phyloP scores from a whole-genome alignment of 2,888 invertebrate species.

The Nomada fabriciana region DNA sequence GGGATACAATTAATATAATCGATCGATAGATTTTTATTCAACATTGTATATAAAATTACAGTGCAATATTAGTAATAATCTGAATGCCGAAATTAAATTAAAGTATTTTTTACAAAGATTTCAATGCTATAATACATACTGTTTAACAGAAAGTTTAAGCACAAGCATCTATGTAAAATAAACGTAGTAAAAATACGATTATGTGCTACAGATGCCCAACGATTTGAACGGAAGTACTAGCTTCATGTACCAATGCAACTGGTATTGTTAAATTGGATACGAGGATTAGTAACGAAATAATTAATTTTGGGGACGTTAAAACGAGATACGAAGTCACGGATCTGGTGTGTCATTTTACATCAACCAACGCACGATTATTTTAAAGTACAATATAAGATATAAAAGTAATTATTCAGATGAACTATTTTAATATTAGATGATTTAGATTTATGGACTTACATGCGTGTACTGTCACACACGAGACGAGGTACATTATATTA shows the following conservation, averaged over 20 bases:
- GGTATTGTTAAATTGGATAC: conserved; percentile 52
- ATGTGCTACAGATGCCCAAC: conserved; percentile 53
- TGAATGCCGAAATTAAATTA: neutral
- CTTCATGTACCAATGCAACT: conserved; percentile 47
- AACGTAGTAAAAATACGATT: conserved; percentile 53
- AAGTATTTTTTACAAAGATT: conserved; percentile 22
- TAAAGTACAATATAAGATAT: conserved; percentile 67
- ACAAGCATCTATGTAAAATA: conserved; percentile 1
- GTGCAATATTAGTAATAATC: neutral
- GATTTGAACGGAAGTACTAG: conserved; percentile 59
- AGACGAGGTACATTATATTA: conserved; percentile 7
- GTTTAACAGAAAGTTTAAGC: conserved; percentile 13
- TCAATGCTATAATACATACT: neutral
- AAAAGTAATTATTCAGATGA: conserved; percentile 68
- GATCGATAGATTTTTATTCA: conserved; percentile 1
- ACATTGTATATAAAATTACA: neutral
- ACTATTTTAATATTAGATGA: conserved; percentile 77
- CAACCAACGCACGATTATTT: conserved; percentile 67
- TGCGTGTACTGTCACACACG: neutral
- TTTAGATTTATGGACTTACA: conserved; percentile 66
- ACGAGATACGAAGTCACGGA: conserved; percentile 39
- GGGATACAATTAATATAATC: conserved; percentile 6
- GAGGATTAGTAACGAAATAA: conserved; percentile 55
- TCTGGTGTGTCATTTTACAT: conserved; percentile 62
- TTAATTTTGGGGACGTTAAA: conserved; percentile 49